Evolutionary conservation across 2,797 vertebrate genomes (phyloP).

Genomic region (Semotilus atromaculatus): DNA sequence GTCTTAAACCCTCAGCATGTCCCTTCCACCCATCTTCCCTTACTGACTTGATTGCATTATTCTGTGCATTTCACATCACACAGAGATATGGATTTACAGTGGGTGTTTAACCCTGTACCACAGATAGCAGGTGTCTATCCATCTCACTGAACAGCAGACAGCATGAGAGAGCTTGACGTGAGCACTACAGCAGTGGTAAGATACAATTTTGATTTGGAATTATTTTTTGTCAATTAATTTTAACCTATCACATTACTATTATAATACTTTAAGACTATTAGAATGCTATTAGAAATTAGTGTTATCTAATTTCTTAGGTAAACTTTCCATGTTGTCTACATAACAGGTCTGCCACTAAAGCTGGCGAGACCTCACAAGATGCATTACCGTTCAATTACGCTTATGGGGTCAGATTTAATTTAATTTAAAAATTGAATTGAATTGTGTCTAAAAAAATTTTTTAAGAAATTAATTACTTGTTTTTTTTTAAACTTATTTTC

Average conservation of each 20-base stretch:
- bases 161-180: slow-evolving; percentile 67
- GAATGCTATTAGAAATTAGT: background rate
- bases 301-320: background rate
- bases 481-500: too few species aligned
- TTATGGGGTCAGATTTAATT: too few species aligned
- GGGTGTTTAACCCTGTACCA: background rate
- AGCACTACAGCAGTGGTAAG: slow-evolving; percentile 63
- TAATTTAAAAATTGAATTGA: too few species aligned
- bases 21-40: background rate
- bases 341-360: background rate
- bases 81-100: background rate
- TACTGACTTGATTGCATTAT: slow-evolving; percentile 42
- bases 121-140: slow-evolving; percentile 67
- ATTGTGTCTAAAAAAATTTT: too few species aligned
- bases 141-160: slow-evolving; percentile 62
- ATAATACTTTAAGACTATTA: background rate
- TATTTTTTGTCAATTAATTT: slow-evolving; percentile 59
- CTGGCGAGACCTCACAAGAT: background rate
- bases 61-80: slow-evolving; percentile 25
- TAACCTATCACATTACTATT: background rate
- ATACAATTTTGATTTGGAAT: slow-evolving; percentile 70
- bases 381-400: too few species aligned
- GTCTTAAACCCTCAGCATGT: background rate
- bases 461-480: too few species aligned
- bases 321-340: background rate